Evolutionary conservation across 2,888 invertebrate genomes (phyloP), one percentile per base, ranked within the genome.

Genomic region (Sylvicola fuscatus): DNA sequence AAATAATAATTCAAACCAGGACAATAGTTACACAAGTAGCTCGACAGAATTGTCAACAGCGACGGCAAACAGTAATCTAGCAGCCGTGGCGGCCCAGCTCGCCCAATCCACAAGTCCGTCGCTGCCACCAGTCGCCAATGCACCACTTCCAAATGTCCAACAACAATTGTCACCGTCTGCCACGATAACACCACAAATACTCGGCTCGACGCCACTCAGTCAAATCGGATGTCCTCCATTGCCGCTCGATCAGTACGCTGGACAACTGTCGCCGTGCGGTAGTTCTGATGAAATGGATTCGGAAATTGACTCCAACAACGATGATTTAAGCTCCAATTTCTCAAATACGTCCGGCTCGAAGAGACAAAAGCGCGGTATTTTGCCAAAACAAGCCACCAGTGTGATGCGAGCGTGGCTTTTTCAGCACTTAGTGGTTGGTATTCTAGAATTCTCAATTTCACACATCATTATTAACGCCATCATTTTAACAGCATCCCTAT

Each of bases 401-500:
- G 87, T 87, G 43, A 87, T 93, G 87, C 64, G 92, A 43, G 83
- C 89, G 36, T 93, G 93, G 93, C 70, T 93, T 42, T 93, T 93
- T 63, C 89, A 92, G 55, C 92, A 93, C 59, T 70, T 93, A 49
- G 89, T 90, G 60, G 92, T 90, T 56, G 70, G 76, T 31, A 35
- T 3, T 30, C 11, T 12, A 33, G 29, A 12, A 10, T 29, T 29
- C 11, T 29, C 5, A 29, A 13, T 13, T 29, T 29, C 27, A 7
- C 7, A 13, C 4, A 13, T 29, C n/a, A 29, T 29, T 29, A 13
- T 10, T 8, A 29, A 13, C 4, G 5, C 6, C n/a, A 29, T 29
- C 5, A 29, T 13, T 35, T 15, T 53, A 55, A 1, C 62, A 90
- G 87, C 90, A 90, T 61, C 90, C 90, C 1, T 92, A 92, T 54